A percentile compares a stretch with the other conserved stretches of the same genome.
phyloP scores from a whole-genome alignment of 2,797 vertebrate species.

The Neoniphon sammara region DNA sequence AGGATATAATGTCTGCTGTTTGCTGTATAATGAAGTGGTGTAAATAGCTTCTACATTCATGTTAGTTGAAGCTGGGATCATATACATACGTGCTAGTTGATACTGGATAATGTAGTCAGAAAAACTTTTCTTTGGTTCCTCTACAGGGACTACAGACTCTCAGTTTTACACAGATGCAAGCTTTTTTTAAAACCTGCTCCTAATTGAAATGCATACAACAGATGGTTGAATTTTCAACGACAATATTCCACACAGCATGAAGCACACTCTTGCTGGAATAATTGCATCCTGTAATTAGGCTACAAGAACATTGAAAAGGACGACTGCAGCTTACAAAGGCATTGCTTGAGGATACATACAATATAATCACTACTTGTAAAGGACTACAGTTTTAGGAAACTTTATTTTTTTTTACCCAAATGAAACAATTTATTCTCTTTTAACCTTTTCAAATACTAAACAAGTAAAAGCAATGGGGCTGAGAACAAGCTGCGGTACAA shows the following conservation, averaged over 20 bases:
- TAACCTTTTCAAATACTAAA: too few species aligned
- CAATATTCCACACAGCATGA: neutral
- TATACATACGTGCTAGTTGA: too few species aligned
- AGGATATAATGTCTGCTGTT: neutral
- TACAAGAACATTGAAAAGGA: too few species aligned
- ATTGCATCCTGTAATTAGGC: slow-evolving; percentile 12
- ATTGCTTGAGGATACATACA: neutral
- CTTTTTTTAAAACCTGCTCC: neutral
- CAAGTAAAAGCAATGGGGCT: too few species aligned
- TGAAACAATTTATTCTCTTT: too few species aligned
- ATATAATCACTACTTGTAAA: too few species aligned
- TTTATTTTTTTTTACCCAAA: too few species aligned
- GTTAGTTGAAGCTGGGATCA: neutral
- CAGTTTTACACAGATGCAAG: too few species aligned
- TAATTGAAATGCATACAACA: slow-evolving; percentile 6
- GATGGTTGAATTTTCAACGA: neutral
- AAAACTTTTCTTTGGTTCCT: slow-evolving; percentile 1
- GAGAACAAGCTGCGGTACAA: too few species aligned
- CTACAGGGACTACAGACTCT: neutral
- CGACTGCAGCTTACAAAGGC: neutral
- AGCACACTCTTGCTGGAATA: neutral
- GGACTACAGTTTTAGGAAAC: too few species aligned
- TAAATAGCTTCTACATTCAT: neutral
- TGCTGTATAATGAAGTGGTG: neutral
- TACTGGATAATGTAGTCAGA: slow-evolving; percentile 2